A percentile compares a stretch with the other conserved stretches of the same genome.
Evolutionary conservation across 2,797 vertebrate species (phyloP).

Genomic region (Coracias cyanogaster): DNA sequence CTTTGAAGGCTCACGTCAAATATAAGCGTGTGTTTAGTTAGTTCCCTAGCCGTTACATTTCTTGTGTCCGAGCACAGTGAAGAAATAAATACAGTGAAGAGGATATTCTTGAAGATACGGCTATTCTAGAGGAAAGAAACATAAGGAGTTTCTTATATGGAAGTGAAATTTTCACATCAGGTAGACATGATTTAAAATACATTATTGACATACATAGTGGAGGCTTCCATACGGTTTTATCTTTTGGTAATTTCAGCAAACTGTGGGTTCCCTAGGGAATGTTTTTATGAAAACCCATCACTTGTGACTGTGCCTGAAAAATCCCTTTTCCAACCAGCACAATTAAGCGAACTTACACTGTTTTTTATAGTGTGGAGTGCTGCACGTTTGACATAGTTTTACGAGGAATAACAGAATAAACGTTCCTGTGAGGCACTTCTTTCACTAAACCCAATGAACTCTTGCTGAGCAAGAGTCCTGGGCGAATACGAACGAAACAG

Average conservation of each 20-base stretch:
- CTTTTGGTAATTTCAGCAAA: neutral
- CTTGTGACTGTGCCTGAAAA: neutral
- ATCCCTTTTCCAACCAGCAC: neutral
- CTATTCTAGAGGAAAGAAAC: neutral
- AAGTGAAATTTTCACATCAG: neutral
- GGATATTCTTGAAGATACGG: neutral
- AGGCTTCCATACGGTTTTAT: neutral
- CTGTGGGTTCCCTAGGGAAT: neutral
- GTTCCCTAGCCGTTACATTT: neutral
- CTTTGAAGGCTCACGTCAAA: neutral
- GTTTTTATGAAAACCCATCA: neutral
- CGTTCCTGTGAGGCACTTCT: neutral
- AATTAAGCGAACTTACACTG: neutral
- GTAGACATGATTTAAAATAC: neutral
- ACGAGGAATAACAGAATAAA: neutral
- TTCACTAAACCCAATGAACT: neutral
- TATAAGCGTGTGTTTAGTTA: neutral
- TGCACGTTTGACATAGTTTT: neutral
- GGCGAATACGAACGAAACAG: neutral
- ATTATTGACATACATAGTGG: neutral
- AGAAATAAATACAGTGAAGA: neutral
- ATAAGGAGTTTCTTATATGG: accelerated
- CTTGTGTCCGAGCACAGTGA: neutral
- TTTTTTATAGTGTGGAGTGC: neutral
- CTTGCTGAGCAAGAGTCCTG: neutral